Conservation (phyloP, 2,113 vertebrate species). For the Stigmatopora nigra region DNA sequence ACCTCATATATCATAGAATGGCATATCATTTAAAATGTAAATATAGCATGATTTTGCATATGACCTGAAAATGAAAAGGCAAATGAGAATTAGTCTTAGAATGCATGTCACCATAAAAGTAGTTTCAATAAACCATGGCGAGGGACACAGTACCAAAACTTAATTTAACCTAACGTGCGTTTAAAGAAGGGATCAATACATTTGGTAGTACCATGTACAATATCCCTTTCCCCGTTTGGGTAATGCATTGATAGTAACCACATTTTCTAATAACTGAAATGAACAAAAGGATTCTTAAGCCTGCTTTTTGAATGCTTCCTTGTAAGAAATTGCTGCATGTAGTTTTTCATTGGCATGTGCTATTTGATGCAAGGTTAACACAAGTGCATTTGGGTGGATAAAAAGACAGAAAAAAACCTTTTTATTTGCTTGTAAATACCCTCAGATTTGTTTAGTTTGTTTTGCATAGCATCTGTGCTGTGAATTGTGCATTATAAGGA, state of each 20-base stretch:
- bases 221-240: too few relatives aligned
- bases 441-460: constrained; percentile 5
- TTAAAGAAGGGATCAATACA: not conserved
- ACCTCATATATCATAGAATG: too few relatives aligned
- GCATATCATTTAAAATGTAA: not conserved
- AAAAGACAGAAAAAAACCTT: not conserved
- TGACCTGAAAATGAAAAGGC: too few relatives aligned
- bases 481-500: constrained; percentile 6
- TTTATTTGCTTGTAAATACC: constrained; percentile 3
- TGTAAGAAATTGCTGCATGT: not conserved
- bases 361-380: not conserved
- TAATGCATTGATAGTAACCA: too few relatives aligned
- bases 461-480: constrained; percentile 19
- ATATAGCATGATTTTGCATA: not conserved
- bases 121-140: not conserved
- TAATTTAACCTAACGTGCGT: not conserved
- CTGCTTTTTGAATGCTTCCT: not conserved
- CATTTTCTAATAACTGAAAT: not conserved
- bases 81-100: not conserved
- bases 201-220: too few relatives aligned
- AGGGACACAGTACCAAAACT: not conserved
- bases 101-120: not conserved
- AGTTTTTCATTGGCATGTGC: not conserved
- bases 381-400: not conserved
- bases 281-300: not conserved